Conservation (phyloP, 1,140 invertebrate species). For the Eciton burchellii region DNA sequence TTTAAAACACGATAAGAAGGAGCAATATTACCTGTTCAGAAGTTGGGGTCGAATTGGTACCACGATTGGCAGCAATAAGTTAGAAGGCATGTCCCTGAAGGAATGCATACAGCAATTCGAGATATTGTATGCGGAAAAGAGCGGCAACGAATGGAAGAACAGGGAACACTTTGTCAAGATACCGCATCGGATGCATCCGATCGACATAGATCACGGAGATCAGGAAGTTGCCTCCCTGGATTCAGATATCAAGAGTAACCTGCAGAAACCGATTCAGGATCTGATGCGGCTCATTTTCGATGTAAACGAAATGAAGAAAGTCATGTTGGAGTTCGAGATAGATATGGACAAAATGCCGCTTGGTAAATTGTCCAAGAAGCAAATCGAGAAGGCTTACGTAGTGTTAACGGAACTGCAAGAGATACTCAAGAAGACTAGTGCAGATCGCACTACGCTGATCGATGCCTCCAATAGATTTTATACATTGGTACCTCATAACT, state of each 20-base stretch:
- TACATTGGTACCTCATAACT: constrained; percentile 97
- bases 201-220: constrained; percentile 95
- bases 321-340: constrained; percentile 97
- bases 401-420: constrained; percentile 93
- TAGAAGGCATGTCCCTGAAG: constrained; percentile 87
- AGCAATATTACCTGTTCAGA: constrained; percentile 93
- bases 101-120: constrained; percentile 90
- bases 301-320: constrained; percentile 95
- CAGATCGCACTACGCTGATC: constrained; percentile 88
- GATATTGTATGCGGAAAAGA: constrained; percentile 92
- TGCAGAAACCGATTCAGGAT: constrained; percentile 92
- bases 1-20: constrained; percentile 90
- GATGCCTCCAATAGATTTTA: constrained; percentile 97
- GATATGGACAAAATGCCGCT: constrained; percentile 99
- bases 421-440: constrained; percentile 86
- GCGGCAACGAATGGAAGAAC: constrained; percentile 92
- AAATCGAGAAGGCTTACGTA: constrained; percentile 94
- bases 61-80: constrained; percentile 93
- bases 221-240: constrained; percentile 77
- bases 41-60: constrained; percentile 99
- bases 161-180: constrained; percentile 92
- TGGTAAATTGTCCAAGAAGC: constrained; percentile 96
- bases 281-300: constrained; percentile 96
- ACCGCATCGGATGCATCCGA: constrained; percentile 93
- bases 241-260: constrained; percentile 87